phyloP scores from a whole-genome alignment of 2,113 vertebrate genomes.

The Craseonycteris thonglongyai region DNA sequence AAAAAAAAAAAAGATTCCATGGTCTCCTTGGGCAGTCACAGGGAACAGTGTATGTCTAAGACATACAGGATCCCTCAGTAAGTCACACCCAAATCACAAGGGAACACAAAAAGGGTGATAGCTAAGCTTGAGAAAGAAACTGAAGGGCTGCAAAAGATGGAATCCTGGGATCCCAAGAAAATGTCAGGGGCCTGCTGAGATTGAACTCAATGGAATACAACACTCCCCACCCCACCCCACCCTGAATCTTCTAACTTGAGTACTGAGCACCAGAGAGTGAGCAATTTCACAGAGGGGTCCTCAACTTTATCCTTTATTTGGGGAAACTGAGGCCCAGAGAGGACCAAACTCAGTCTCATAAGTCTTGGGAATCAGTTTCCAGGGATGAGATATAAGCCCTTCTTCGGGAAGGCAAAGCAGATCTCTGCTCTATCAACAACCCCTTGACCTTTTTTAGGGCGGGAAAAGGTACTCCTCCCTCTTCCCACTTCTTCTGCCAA shows the following conservation, averaged over 20 bases:
- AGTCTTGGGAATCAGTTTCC: background rate
- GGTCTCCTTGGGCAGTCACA: background rate
- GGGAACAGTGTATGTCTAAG: background rate
- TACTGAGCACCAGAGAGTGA: background rate
- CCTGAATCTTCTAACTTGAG: background rate
- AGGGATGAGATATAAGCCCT: background rate
- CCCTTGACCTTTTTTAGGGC: background rate
- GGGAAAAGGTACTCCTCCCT: background rate
- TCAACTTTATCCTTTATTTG: background rate
- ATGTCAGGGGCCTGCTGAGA: background rate
- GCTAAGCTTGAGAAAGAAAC: background rate
- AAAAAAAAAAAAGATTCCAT: no score
- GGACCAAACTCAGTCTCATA: background rate
- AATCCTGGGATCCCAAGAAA: background rate
- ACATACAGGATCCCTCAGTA: background rate
- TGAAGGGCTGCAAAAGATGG: background rate
- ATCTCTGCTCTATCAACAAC: background rate
- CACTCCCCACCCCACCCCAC: background rate
- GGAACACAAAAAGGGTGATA: background rate
- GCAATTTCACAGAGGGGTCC: background rate
- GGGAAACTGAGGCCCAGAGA: background rate
- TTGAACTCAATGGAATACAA: background rate
- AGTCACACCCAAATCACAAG: background rate
- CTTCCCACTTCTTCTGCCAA: background rate
- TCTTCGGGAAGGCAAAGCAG: background rate